A percentile compares a stretch with the other conserved stretches of the same genome.
Conservation (phyloP, 2,113 vertebrate genomes). For the Eudyptes chrysolophus region DNA sequence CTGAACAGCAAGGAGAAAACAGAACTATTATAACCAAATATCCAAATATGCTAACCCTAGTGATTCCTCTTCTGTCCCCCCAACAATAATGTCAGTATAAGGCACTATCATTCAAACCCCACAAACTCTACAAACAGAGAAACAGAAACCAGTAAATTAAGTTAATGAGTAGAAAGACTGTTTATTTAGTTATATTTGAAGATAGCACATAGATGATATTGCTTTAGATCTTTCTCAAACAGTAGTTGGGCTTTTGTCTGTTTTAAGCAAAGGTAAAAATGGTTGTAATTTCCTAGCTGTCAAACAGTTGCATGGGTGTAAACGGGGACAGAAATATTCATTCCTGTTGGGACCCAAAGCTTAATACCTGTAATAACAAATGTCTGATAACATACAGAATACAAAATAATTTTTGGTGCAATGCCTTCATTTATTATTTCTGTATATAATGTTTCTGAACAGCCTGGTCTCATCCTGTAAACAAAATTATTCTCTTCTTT, state of each 20-base stretch:
- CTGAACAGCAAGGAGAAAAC: conserved; percentile 25
- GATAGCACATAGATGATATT: not conserved
- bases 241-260: not conserved
- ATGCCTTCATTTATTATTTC: not conserved
- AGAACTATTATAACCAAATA: conserved; percentile 9
- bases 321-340: not conserved
- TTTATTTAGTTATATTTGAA: not conserved
- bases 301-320: not conserved
- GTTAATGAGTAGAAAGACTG: not conserved
- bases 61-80: not conserved
- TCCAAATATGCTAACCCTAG: not conserved
- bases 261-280: not conserved
- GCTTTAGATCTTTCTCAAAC: not conserved
- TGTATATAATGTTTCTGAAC: not conserved
- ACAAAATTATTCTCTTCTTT: not conserved
- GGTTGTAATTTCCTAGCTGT: not conserved
- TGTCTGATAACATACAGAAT: not conserved
- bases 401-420: not conserved
- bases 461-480: not conserved
- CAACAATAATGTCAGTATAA: not conserved
- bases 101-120: not conserved
- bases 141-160: not conserved
- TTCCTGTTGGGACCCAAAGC: not conserved
- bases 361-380: not conserved
- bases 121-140: not conserved